These are phyloP conservation scores for Lutjanus argentimaculatus DNA, from an alignment of 2,797 vertebrate species.

Conservation along the genomic window DNA sequence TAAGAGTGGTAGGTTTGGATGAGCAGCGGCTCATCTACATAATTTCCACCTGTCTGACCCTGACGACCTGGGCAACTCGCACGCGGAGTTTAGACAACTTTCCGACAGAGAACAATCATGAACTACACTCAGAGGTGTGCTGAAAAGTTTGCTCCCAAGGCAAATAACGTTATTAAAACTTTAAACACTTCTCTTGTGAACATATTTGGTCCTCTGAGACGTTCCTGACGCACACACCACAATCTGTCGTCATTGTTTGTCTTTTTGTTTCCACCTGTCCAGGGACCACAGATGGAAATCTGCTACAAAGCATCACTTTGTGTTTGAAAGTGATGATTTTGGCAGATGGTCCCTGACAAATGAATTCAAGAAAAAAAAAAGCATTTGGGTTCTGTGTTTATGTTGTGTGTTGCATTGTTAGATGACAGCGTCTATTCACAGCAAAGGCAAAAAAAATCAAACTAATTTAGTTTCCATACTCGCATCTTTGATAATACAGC, in stretches of 20 bases:
- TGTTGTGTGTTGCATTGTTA: background rate
- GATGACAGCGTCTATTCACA: background rate
- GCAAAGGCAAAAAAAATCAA: no score
- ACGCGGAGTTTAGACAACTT: background rate
- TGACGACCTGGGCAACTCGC: background rate
- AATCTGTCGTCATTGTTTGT: constrained; percentile 2
- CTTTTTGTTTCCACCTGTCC: constrained; percentile 28
- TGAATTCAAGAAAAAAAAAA: background rate
- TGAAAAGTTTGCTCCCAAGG: no score
- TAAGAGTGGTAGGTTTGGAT: background rate
- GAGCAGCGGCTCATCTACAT: background rate
- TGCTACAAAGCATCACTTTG: accelerated
- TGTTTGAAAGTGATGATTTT: background rate
- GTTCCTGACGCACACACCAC: background rate
- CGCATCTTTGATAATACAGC: no score
- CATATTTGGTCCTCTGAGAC: background rate
- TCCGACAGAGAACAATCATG: no score
- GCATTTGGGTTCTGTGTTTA: background rate
- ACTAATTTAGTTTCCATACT: no score
- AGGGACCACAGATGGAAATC: background rate
- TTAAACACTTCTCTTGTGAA: background rate
- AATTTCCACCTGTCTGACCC: background rate
- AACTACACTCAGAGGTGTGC: no score
- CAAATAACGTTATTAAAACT: background rate
- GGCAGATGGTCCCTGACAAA: constrained; percentile 5